A percentile compares a stretch with the other conserved stretches of the same genome.
Conservation (phyloP, 2,113 vertebrate genomes). For the Xiphorhynchus elegans region DNA sequence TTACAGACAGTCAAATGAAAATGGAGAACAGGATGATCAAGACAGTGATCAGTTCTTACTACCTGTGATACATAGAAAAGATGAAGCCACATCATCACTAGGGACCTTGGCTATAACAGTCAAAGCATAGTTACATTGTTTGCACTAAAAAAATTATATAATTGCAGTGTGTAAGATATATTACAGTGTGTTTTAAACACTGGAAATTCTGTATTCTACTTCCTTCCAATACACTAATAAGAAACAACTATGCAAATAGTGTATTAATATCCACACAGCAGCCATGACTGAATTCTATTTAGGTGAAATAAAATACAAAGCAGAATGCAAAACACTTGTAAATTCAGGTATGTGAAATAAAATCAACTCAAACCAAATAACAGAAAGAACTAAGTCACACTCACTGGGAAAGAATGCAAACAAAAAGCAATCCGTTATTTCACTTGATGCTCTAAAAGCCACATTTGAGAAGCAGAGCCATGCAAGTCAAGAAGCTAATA, state of each 20-base stretch:
- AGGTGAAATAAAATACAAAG: not conserved
- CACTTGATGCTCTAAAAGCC: not conserved
- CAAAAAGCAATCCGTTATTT: not conserved
- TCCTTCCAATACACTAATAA: not conserved
- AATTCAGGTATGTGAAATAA: not conserved
- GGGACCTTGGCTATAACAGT: not conserved
- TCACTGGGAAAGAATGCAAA: not conserved
- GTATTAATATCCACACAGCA: not conserved
- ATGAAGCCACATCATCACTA: not conserved
- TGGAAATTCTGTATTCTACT: not conserved
- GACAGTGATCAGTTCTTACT: not conserved
- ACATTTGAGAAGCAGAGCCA: not conserved
- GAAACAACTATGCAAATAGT: not conserved
- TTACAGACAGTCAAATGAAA: accelerated
- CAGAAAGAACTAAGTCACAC: not conserved
- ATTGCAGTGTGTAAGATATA: not conserved
- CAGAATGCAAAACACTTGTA: not conserved
- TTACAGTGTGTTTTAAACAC: not conserved
- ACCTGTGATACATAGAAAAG: accelerated
- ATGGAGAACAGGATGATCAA: not conserved
- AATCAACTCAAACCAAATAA: not conserved
- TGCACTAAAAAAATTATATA: not conserved
- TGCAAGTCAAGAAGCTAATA: not conserved
- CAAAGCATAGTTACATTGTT: not conserved
- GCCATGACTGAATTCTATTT: not conserved